A percentile compares a stretch with the other conserved stretches of the same genome.
Conservation (phyloP, 2,113 vertebrate species). For the Tylochromis polylepis region DNA sequence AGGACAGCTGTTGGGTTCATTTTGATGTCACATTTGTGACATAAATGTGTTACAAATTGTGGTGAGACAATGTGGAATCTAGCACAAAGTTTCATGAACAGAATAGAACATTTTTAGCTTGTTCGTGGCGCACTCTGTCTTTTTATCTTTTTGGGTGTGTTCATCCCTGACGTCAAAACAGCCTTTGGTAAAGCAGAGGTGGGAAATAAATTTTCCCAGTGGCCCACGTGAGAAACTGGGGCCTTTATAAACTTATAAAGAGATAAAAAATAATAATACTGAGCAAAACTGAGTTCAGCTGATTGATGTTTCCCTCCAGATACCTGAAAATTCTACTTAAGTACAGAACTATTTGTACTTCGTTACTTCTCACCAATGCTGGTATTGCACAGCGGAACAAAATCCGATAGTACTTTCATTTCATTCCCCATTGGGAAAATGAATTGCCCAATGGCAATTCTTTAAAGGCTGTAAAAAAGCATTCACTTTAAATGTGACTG, state of each 20-base stretch:
- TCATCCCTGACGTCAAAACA: not conserved
- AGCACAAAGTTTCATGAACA: not conserved
- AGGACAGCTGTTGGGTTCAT: not conserved
- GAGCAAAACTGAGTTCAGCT: not conserved
- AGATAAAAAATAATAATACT: not conserved
- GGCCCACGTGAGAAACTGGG: not conserved
- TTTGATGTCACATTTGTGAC: not conserved
- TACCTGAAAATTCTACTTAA: not conserved
- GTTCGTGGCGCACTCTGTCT: not conserved
- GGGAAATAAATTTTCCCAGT: not conserved
- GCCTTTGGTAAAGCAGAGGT: not conserved
- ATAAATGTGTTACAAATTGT: not conserved
- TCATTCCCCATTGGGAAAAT: not conserved
- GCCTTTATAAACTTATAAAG: not conserved
- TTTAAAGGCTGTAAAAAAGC: not conserved
- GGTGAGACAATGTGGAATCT: not conserved
- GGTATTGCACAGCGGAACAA: not conserved
- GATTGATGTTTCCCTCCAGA: not conserved
- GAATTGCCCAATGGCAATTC: too few species aligned
- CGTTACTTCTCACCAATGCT: not conserved
- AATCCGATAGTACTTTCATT: not conserved
- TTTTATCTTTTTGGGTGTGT: not conserved
- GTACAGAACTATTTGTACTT: not conserved
- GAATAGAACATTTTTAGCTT: not conserved
- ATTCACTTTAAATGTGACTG: not conserved